phyloP scores from a whole-genome alignment of 2,888 invertebrate genomes.

The Agrochola lota region DNA sequence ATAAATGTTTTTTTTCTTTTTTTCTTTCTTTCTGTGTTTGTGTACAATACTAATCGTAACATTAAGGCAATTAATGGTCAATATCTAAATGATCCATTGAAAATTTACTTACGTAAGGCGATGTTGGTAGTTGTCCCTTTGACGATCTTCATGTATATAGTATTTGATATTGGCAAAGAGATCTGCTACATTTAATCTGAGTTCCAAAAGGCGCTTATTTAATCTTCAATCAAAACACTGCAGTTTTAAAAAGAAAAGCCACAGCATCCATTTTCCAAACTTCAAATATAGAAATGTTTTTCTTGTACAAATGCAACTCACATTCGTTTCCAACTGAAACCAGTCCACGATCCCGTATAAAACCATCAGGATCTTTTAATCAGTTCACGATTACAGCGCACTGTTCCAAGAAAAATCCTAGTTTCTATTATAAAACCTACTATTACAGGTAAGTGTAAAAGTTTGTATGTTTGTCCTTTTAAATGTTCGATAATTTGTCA shows the following conservation, averaged over 20 bases:
- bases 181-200: background rate
- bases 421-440: background rate
- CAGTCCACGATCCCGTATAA: slow-evolving; percentile 8
- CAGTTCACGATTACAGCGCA: slow-evolving; percentile 24
- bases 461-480: background rate
- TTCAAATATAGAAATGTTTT: slow-evolving; percentile 9
- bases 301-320: slow-evolving; percentile 20
- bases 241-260: background rate
- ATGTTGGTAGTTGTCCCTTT: background rate
- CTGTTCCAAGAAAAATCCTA: background rate
- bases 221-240: background rate
- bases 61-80: too few species aligned
- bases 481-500: too few species aligned
- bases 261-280: background rate
- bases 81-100: background rate
- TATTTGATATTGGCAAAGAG: background rate
- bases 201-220: background rate
- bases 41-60: too few species aligned
- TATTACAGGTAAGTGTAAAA: background rate
- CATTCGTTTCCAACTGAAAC: slow-evolving; percentile 13
- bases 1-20: too few species aligned
- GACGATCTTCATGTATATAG: background rate
- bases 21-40: too few species aligned
- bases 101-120: background rate
- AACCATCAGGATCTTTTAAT: slow-evolving; percentile 34